Evolutionary conservation across 2,888 invertebrate genomes (phyloP), one percentile per base, ranked within the genome.

Genomic region (Campoplex capitator): DNA sequence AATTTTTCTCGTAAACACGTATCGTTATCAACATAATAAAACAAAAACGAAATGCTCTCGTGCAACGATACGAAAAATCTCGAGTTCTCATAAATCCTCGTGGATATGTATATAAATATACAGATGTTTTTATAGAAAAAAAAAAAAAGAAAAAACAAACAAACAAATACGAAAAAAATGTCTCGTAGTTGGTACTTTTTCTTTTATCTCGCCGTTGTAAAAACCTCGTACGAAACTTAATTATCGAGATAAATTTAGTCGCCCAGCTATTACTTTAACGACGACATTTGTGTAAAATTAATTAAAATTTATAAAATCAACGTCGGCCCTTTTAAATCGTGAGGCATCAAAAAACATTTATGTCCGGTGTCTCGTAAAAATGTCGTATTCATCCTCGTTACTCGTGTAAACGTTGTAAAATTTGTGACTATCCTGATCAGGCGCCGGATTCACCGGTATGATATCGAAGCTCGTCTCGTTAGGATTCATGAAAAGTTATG

Each of bases 21-120:
- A 79, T 38, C 77, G 82, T 82, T 79, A 74, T 78, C 83, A 65
- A 54, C 75, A 54, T 75, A 70, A 75, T 83, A 86, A 86, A 79
- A 75, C 79, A 86, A 86, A 76, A 54, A 13, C 32, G 13, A 45
- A 28, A 28, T 38, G n/a, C 35, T n/a, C 35, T n/a, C 73, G 4
- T 56, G 73, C 54, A 38, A 73, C 73, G 73, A 54, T 73, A 73
- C 54, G 38, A 73, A 54, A 56, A 38, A 8, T 38, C n/a, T 38
- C 75, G 45, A 42, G 8, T 51, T 54, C 65, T 65, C 48, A 38
- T 78, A 73, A 80, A 81, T 71, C 45, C 48, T 3, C 35, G n/a
- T 45, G 56, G 11, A 32, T 67, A 48, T 56, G 28, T 23, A 35
- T 23, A 35, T 38, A 54, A 65, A 75, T 11, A 35, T 32, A 58